Evolutionary conservation across 30 jellyfish, hydroid and myxozoan genomes (phyloP).

Genomic region (Hydractinia symbiolongicarpus): DNA sequence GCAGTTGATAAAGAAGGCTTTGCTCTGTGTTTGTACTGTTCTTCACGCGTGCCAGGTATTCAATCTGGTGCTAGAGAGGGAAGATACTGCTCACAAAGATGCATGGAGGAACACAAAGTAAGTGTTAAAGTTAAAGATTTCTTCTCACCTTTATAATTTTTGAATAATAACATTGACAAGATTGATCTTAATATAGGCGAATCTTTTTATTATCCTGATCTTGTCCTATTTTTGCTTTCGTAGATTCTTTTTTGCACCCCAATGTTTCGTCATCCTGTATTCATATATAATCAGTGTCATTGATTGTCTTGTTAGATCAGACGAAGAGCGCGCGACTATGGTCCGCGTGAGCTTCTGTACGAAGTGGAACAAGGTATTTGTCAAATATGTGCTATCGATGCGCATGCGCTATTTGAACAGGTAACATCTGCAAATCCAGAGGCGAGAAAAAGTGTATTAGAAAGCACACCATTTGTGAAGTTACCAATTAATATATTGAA

Average conservation of each 20-base stretch:
- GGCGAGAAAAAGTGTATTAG: constrained; percentile 47
- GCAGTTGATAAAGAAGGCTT: constrained; percentile 63
- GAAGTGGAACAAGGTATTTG: constrained; percentile 61
- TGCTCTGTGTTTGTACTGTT: constrained; percentile 60
- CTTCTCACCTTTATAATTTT: no score
- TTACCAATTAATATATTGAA: constrained; percentile 40
- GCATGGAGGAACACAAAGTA: constrained; percentile 51
- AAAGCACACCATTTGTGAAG: constrained; percentile 29
- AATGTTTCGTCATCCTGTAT: no score
- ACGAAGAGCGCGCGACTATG: constrained; percentile 24
- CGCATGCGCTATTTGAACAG: constrained; percentile 37
- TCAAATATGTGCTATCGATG: constrained; percentile 58
- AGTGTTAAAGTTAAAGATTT: neutral
- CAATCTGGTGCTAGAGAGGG: constrained; percentile 35
- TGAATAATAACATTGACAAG: no score
- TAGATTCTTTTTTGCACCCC: no score
- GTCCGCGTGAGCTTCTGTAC: constrained; percentile 49
- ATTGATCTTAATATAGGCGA: no score
- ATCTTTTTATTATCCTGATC: no score
- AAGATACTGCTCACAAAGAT: constrained; percentile 47
- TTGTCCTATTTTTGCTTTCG: no score
- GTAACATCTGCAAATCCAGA: constrained; percentile 29
- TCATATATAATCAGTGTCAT: no score
- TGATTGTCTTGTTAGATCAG: constrained; percentile 35
- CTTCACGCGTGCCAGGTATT: constrained; percentile 19